Percentiles rank a stretch among this genome's conserved stretches.
These are phyloP conservation scores for Chaetoderma sp. DNA, from an alignment of 2,888 invertebrate genomes.

Conservation along the genomic window DNA sequence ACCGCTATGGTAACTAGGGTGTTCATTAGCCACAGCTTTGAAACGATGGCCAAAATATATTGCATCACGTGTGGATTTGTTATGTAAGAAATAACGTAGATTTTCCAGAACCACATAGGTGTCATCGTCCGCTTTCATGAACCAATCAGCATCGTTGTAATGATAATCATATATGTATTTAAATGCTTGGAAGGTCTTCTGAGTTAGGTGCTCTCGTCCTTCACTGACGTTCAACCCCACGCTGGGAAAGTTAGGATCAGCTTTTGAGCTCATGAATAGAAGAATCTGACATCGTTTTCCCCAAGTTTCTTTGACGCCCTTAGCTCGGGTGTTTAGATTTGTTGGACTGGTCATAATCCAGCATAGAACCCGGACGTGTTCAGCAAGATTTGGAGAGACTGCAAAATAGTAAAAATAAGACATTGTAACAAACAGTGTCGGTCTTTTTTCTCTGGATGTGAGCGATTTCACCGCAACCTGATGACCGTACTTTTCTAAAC, in stretches of 20 bases:
- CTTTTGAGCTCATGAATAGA: slow-evolving; percentile 69
- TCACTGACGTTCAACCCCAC: slow-evolving; percentile 82
- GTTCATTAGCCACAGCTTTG: slow-evolving; percentile 28
- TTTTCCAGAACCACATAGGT: slow-evolving; percentile 98
- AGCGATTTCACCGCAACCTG: too few species aligned
- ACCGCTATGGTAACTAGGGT: slow-evolving; percentile 72
- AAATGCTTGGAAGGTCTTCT: slow-evolving; percentile 95
- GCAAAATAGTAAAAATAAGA: too few species aligned
- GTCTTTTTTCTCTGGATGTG: too few species aligned
- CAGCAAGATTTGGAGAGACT: slow-evolving; percentile 76
- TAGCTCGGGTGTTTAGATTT: slow-evolving; percentile 89
- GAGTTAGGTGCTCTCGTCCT: slow-evolving; percentile 92
- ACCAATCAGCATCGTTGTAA: slow-evolving; percentile 91
- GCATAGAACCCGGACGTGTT: slow-evolving; percentile 87
- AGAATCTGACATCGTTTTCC: slow-evolving; percentile 51
- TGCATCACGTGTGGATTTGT: slow-evolving; percentile 79
- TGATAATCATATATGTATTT: slow-evolving; percentile 86
- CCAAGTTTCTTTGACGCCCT: slow-evolving; percentile 76
- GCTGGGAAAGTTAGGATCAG: slow-evolving; percentile 80
- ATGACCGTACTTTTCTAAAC: too few species aligned
- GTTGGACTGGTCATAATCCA: slow-evolving; percentile 95
- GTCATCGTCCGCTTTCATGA: slow-evolving; percentile 98
- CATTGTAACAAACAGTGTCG: too few species aligned
- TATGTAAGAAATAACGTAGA: slow-evolving; percentile 86
- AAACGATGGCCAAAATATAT: slow-evolving; percentile 78